Evolutionary conservation across 2,888 invertebrate genomes (phyloP).

Genomic region (Cheilosia soror): DNA sequence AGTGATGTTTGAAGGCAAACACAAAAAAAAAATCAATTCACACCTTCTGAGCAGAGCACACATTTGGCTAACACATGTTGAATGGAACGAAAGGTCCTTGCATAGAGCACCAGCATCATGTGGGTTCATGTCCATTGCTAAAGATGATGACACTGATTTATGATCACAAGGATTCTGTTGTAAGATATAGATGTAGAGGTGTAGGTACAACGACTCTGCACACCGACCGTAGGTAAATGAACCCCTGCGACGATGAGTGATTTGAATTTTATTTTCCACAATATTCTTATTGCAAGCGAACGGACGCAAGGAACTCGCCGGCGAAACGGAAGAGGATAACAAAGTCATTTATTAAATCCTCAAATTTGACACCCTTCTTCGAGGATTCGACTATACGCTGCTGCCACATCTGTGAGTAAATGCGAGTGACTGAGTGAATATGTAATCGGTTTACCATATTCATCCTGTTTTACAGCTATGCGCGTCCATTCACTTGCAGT

Average conservation of each 20-base stretch:
- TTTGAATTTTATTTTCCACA: constrained; percentile 69
- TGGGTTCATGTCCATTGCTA: constrained; percentile 56
- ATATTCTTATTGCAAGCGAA: constrained; percentile 47
- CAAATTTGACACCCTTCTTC: constrained; percentile 71
- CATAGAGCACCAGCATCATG: constrained; percentile 59
- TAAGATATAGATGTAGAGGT: constrained; percentile 2
- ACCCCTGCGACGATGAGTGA: constrained; percentile 73
- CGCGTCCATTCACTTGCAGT: constrained; percentile 63
- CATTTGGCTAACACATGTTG: constrained; percentile 83
- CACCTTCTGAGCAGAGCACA: constrained; percentile 58
- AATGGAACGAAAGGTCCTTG: constrained; percentile 77
- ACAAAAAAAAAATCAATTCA: constrained; percentile 64
- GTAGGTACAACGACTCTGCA: constrained; percentile 7
- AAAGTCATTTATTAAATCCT: constrained; percentile 75
- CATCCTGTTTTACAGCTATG: constrained; percentile 70
- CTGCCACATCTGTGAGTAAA: constrained; percentile 58
- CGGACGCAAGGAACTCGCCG: background rate
- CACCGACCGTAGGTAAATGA: constrained; percentile 38
- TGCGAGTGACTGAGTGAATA: constrained; percentile 44
- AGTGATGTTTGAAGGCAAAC: constrained; percentile 32
- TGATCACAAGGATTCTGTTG: constrained; percentile 46
- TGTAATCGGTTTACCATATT: constrained; percentile 74
- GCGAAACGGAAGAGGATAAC: constrained; percentile 58
- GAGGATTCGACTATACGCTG: constrained; percentile 31
- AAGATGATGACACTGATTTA: constrained; percentile 73